These are phyloP conservation scores for Acropternis orthonyx DNA, from an alignment of 2,797 vertebrate species.

Conservation along the genomic window DNA sequence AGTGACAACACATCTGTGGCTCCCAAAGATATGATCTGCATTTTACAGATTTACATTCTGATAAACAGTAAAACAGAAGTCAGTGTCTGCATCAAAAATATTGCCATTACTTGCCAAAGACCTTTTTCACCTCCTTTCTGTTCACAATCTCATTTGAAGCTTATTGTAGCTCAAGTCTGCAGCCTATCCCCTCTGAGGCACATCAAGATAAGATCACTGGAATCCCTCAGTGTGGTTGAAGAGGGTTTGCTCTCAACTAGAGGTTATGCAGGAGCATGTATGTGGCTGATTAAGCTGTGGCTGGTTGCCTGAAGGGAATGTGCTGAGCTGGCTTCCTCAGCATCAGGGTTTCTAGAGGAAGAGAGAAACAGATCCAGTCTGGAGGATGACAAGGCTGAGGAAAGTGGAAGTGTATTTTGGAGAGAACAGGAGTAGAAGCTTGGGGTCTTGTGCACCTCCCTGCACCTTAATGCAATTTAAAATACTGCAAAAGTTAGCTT, in stretches of 20 bases:
- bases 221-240: not conserved
- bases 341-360: not conserved
- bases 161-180: not conserved
- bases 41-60: not conserved
- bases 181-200: not conserved
- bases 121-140: not conserved
- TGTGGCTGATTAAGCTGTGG: not conserved
- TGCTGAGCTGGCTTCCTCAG: not conserved
- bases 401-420: not conserved
- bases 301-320: not conserved
- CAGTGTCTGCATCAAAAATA: not conserved
- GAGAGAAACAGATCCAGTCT: not conserved
- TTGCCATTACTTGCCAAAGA: not conserved
- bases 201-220: not conserved
- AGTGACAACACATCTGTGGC: not conserved
- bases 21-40: fast-evolving
- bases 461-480: not conserved
- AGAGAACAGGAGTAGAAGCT: not conserved
- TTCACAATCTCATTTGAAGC: not conserved
- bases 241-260: not conserved
- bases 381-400: not conserved
- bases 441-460: not conserved
- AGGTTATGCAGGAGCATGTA: not conserved
- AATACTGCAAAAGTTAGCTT: not conserved
- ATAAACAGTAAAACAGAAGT: not conserved